Evolutionary conservation across 2,797 vertebrate genomes (phyloP), one percentile per base, ranked within the genome.

Genomic region (Psittacula echo): DNA sequence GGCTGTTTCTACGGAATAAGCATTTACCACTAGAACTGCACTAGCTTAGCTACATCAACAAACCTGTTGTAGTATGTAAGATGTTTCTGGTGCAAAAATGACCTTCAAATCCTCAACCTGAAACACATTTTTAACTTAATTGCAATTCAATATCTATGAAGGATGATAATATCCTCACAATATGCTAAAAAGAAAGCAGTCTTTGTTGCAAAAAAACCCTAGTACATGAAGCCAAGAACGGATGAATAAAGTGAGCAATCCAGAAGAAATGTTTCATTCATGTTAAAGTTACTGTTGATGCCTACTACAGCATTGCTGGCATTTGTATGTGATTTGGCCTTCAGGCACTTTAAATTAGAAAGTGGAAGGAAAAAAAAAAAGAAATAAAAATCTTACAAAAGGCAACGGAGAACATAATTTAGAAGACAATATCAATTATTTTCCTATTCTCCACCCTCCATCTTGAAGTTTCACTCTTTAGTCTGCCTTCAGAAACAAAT

Each of bases 1-100:
- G 47, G 32, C 51, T 91, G 51, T 67, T 90, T 88, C 26, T 75
- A 82, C 21, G 7, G 74, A 88, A 94, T 94, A 94, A 90, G 10
- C 54, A 79, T 91, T 93, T 94, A 56, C 67, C 29, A 53, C 64
- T 92, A 45, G 60, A 89, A 60, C 74, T 60, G 60, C 51, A 74
- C 44, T 51, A 53, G 47, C 39, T 91, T 74, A 79, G 29, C 70
- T 94, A 61, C 45, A 67, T 75, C 80, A 88, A 86, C 66, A 93
- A 85, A 87, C 41, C 23, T 64, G 37, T 7, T 89, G 73, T 37
- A 76, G 84, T 83, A 84, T 7, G 88, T 88, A 84, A 92, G 86
- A 93, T 56, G 37, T 23, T 93, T 81, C 87, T 93, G 48, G 34
- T 58, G 32, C 42, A 89, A 71, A 91, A 91, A 66, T 65, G 45